Conservation (phyloP, 2,888 invertebrate species). For the Limulus polyphemus region DNA sequence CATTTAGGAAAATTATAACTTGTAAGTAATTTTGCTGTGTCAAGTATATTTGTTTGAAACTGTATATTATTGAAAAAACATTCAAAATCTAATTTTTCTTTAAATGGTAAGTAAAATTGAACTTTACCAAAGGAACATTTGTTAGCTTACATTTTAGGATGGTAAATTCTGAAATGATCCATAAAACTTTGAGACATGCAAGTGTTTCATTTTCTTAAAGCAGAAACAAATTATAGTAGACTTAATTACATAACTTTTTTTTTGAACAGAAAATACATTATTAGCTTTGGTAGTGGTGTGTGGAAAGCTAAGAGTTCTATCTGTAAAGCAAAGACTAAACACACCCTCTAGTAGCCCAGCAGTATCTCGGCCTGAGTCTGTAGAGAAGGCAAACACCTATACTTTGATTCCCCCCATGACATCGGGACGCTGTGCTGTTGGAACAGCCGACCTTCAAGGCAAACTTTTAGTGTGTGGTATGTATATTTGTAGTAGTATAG, state of each 20-base stretch:
- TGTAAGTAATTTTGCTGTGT: no score
- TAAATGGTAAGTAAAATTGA: no score
- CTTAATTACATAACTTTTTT: neutral
- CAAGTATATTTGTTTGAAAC: no score
- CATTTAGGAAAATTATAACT: no score
- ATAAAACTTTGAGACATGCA: no score
- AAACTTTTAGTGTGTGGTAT: slow-evolving; percentile 64
- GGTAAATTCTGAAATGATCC: no score
- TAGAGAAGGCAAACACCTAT: slow-evolving; percentile 46
- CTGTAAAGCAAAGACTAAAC: slow-evolving; percentile 47
- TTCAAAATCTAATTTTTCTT: no score
- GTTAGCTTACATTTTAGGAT: no score
- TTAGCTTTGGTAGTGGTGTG: slow-evolving; percentile 51
- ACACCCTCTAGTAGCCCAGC: slow-evolving; percentile 14
- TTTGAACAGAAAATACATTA: slow-evolving; percentile 41
- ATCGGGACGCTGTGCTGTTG: slow-evolving; percentile 58
- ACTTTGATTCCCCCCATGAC: slow-evolving; percentile 50
- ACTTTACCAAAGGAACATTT: no score
- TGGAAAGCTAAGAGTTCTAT: slow-evolving; percentile 49
- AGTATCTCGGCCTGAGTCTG: slow-evolving; percentile 21
- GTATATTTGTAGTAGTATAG: slow-evolving; percentile 26
- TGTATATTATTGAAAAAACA: no score
- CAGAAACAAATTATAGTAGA: no score
- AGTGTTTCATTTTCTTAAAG: no score
- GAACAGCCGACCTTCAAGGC: slow-evolving; percentile 55